These are phyloP conservation scores for Conus ventricosus DNA, from an alignment of 1,140 invertebrate genomes.

Conservation along the genomic window DNA sequence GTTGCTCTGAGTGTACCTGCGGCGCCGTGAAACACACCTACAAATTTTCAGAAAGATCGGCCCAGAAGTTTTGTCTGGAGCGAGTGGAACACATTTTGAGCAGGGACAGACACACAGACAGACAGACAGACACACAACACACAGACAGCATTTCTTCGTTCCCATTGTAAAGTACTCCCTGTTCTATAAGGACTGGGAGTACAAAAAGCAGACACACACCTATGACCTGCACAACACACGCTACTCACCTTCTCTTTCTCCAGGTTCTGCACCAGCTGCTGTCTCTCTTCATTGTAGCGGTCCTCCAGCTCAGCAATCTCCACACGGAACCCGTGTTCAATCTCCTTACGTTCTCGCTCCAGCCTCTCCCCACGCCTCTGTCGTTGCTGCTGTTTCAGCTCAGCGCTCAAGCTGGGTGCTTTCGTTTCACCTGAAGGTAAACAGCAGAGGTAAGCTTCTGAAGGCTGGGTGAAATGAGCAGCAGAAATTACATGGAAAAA, in stretches of 20 bases:
- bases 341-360: slow-evolving; percentile 44
- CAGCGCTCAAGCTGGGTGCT: slow-evolving; percentile 24
- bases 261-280: slow-evolving; percentile 32
- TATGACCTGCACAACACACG: slow-evolving; percentile 5
- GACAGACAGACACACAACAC: background rate
- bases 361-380: slow-evolving; percentile 26
- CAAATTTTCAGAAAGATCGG: too few species aligned
- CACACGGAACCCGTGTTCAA: slow-evolving; percentile 43
- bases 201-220: slow-evolving; percentile 27
- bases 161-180: background rate
- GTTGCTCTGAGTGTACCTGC: too few species aligned
- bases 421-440: slow-evolving; percentile 24
- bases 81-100: too few species aligned
- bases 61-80: too few species aligned
- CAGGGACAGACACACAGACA: background rate
- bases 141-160: slow-evolving; percentile 32
- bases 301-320: slow-evolving; percentile 47
- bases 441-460: too few species aligned
- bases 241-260: slow-evolving; percentile 41
- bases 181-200: slow-evolving; percentile 13
- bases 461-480: too few species aligned
- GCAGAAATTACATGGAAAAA: too few species aligned
- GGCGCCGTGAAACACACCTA: too few species aligned
- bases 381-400: slow-evolving; percentile 27
- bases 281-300: slow-evolving; percentile 32